phyloP scores from a whole-genome alignment of 2,113 vertebrate genomes.

The Laterallus jamaicensis region DNA sequence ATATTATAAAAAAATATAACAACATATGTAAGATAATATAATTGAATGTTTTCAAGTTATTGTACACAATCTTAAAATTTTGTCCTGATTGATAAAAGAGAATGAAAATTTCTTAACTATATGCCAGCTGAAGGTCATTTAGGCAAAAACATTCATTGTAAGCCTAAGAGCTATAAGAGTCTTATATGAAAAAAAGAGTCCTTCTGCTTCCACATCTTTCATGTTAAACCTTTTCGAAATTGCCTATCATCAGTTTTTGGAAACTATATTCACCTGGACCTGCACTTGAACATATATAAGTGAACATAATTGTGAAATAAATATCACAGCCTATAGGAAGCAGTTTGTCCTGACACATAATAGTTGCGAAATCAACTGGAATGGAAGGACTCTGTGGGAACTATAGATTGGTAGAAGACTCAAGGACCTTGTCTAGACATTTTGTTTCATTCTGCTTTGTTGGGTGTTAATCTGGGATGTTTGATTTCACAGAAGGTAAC shows the following conservation, averaged over 20 bases:
- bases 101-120: neutral
- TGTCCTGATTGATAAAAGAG: neutral
- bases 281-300: neutral
- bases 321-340: neutral
- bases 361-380: neutral
- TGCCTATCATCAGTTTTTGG: neutral
- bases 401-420: neutral
- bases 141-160: neutral
- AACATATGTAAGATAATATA: neutral
- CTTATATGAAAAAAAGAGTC: neutral
- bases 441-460: neutral
- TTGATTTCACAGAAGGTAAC: neutral
- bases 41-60: neutral
- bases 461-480: neutral
- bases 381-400: neutral
- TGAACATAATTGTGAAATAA: neutral
- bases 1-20: neutral
- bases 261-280: neutral
- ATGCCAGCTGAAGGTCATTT: neutral
- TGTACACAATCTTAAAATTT: neutral
- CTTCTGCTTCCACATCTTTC: neutral
- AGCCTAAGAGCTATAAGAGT: neutral
- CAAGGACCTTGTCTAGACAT: neutral
- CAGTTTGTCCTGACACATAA: neutral
- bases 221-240: neutral